Percentiles rank a stretch among this genome's conserved stretches.
Evolutionary conservation across 2,113 vertebrate genomes (phyloP).

Genomic region (Gambusia holbrooki): DNA sequence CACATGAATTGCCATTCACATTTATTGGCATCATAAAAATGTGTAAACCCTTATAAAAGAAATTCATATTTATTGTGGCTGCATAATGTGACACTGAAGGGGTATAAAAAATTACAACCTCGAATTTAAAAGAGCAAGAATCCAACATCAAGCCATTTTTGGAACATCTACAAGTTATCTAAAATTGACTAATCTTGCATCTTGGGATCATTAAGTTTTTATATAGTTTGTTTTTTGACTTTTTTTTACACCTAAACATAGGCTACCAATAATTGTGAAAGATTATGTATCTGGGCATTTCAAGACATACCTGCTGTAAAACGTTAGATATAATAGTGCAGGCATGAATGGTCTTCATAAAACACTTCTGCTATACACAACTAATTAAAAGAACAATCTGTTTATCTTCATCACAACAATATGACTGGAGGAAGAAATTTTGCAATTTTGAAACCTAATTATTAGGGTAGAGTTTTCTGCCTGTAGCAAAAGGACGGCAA

Average conservation of each 20-base stretch:
- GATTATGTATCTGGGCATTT: background rate
- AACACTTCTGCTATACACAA: background rate
- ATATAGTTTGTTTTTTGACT: too few species aligned
- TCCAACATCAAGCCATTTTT: background rate
- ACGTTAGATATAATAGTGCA: background rate
- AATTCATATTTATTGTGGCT: background rate
- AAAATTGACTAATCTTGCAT: background rate
- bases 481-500: constrained; percentile 6
- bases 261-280: too few species aligned
- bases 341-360: background rate
- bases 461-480: background rate
- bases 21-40: background rate
- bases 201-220: too few species aligned
- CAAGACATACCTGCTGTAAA: background rate
- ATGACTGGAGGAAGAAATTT: background rate
- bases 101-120: background rate
- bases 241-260: too few species aligned
- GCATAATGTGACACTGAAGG: background rate
- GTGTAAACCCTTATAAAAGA: background rate
- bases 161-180: background rate
- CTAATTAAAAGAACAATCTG: background rate
- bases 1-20: too few species aligned
- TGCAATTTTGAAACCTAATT: too few species aligned
- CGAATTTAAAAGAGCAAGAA: too few species aligned
- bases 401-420: background rate